Evolutionary conservation across 1,140 invertebrate genomes (phyloP), one percentile per base, ranked within the genome.

Genomic region (Lethocerus indicus): DNA sequence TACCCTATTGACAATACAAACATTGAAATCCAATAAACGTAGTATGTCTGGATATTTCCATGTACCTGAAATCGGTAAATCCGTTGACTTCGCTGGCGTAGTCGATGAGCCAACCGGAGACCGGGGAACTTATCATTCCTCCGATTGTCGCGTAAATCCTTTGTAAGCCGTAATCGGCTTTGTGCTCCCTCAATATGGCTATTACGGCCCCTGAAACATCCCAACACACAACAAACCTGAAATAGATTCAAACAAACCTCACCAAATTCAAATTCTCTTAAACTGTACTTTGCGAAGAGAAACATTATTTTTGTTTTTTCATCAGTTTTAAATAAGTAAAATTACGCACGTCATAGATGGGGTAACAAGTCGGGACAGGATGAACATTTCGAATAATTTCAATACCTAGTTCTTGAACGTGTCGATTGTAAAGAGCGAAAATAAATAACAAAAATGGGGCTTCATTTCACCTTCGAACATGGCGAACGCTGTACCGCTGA

Each of bases 161-260:
- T 64, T 87, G 82, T 29, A 86, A 64, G 0, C 83, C 84, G 55
- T 86, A 86, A 65, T 86, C 82, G 1, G 80, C 83, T 46, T 77
- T 75, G 56, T 84, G 79, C 57, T 83, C 78, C 39, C 81, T 69
- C 23, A 86, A 65, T 57, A 86, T 80, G 2, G 81, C 80, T 35
- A 87, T 78, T 1, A 83, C 80, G 14, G 83, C 83, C 9, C 83
- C 60, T 60, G 46, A 28, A 25, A 28, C 1, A 28, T n/a, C n/a
- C n/a, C n/a, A n/a, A n/a, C n/a, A n/a, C n/a, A n/a, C n/a, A n/a
- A n/a, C n/a, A n/a, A n/a, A n/a, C n/a, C n/a, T n/a, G n/a, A n/a
- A n/a, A n/a, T n/a, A n/a, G n/a, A n/a, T n/a, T n/a, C n/a, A n/a
- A n/a, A n/a, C n/a, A n/a, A n/a, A n/a, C n/a, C n/a, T n/a, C n/a